These are phyloP conservation scores for Caenorhabditis sp. DNA, from an alignment of 2,888 invertebrate genomes.

Conservation along the genomic window DNA sequence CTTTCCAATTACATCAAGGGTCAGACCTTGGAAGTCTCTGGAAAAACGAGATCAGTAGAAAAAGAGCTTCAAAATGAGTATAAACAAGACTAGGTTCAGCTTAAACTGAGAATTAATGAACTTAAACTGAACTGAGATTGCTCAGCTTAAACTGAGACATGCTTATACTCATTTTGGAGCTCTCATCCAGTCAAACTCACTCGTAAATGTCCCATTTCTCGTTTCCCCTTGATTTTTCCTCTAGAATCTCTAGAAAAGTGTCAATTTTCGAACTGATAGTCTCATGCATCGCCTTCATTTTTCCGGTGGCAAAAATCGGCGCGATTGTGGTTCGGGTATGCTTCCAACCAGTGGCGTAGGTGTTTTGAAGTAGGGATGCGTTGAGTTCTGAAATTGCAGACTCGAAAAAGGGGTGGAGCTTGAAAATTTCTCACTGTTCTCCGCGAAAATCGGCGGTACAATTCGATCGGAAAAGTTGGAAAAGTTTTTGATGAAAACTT, in stretches of 20 bases:
- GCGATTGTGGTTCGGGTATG: constrained; percentile 39
- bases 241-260: constrained; percentile 67
- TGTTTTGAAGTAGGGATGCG: constrained; percentile 37
- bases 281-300: constrained; percentile 70
- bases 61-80: neutral
- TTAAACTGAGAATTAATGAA: too few species aligned
- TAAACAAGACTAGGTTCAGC: too few species aligned
- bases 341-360: constrained; percentile 55
- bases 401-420: neutral
- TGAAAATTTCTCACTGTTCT: constrained; percentile 29
- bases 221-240: constrained; percentile 51
- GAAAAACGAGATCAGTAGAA: constrained; percentile 5
- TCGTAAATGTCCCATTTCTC: constrained; percentile 74
- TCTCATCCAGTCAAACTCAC: constrained; percentile 31
- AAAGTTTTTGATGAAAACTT: constrained; percentile 78
- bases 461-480: constrained; percentile 75
- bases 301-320: constrained; percentile 63
- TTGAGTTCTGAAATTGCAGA: constrained; percentile 45
- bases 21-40: constrained; percentile 80
- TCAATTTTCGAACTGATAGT: constrained; percentile 67
- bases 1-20: constrained; percentile 77
- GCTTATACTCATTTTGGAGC: neutral
- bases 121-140: too few species aligned
- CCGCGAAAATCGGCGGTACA: constrained; percentile 59
- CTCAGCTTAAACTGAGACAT: neutral